These are phyloP conservation scores for Tyrannus savana DNA, from an alignment of 2,113 vertebrate species.

Conservation along the genomic window DNA sequence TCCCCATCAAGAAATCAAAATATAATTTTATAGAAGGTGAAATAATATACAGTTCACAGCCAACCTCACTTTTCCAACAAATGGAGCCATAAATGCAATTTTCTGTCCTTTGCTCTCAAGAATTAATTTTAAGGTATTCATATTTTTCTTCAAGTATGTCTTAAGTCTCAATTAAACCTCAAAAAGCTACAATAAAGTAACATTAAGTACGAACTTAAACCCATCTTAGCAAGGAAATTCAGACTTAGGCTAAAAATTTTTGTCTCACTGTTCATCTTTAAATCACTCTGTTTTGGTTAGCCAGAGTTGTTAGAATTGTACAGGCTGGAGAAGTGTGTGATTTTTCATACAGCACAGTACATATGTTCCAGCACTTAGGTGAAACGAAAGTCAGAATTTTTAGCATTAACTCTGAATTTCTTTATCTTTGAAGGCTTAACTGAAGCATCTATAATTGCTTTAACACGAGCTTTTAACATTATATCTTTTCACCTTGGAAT, in stretches of 20 bases:
- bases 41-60: conserved; percentile 57
- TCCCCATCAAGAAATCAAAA: conserved; percentile 32
- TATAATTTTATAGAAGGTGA: conserved; percentile 44
- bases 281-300: conserved; percentile 69
- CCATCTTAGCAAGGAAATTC: conserved; percentile 67
- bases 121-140: conserved; percentile 75
- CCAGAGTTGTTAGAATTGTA: neutral
- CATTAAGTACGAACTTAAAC: conserved; percentile 73
- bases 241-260: conserved; percentile 64
- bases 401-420: conserved; percentile 65
- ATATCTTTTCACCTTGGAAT: conserved; percentile 28
- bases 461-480: conserved; percentile 20
- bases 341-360: conserved; percentile 59
- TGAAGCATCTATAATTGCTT: conserved; percentile 64
- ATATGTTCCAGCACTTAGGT: conserved; percentile 60
- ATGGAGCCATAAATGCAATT: conserved; percentile 66
- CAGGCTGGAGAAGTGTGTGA: conserved; percentile 48
- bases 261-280: conserved; percentile 62
- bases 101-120: conserved; percentile 69
- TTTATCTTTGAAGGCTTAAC: conserved; percentile 66
- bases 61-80: conserved; percentile 65
- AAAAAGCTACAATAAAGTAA: conserved; percentile 74
- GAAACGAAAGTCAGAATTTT: conserved; percentile 67
- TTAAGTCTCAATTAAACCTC: conserved; percentile 75
- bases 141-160: conserved; percentile 70